Evolutionary conservation across 2,797 vertebrate genomes (phyloP), one percentile per base, ranked within the genome.

Genomic region (Lophius americanus): DNA sequence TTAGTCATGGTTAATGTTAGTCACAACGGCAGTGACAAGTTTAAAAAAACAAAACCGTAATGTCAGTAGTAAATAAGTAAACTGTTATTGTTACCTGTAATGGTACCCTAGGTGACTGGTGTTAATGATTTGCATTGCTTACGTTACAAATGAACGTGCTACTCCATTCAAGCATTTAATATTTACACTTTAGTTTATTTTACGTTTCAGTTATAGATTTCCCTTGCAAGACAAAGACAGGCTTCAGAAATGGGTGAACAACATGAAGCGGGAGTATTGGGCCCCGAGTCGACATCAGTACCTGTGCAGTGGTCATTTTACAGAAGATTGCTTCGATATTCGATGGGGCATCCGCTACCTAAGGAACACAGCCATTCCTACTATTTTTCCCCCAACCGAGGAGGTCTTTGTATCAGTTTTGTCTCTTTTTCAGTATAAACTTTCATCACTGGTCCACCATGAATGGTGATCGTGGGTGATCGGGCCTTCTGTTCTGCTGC

Each of bases 301-400:
- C 62, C 88, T 96, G 0, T 96, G 95, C 86, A 96, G 95, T 49
- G 94, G 96, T 46, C 95, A 96, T 76, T 97, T 97, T 33, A 96
- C 94, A 23, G 93, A 94, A 0, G 93, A 96, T 61, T 96, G 94
- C 68, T 95, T 96, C 11, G 94, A 96, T 49, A 90, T 96, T 50
- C 92, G 95, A 63, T 97, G 95, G 95, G 95, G 95, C 10, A 96
- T 96, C 75, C 93, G 94, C 6, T 96, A 96, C 83, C 76, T 97
- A 74, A 96, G 96, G 79, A 93, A 89, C 23, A 95, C 92, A 33
- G 94, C 95, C 51, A 66, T 96, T 57, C 95, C 95, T 5, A 96
- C 95, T 6, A 85, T 96, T 68, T 96, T 97, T 62, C 90, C 94
- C 56, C 87, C 89, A 39, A 42, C 75, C 13, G 89, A 89, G 66